phyloP scores from a whole-genome alignment of 2,113 vertebrate species.

The Pungitius pungitius region DNA sequence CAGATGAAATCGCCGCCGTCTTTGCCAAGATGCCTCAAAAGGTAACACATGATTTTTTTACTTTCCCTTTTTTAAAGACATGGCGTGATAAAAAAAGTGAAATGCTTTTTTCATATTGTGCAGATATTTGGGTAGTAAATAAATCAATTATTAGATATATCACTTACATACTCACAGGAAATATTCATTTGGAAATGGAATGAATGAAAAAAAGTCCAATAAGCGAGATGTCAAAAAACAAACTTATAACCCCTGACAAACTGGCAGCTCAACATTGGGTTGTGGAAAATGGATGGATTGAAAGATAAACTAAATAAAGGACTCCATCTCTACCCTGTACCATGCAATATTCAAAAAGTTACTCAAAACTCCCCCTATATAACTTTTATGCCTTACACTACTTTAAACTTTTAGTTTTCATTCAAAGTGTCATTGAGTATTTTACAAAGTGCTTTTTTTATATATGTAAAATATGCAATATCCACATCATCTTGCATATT shows the following conservation, averaged over 20 bases:
- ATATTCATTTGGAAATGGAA: not conserved
- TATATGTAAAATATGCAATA: too few relatives aligned
- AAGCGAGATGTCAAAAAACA: not conserved
- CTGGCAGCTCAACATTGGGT: not conserved
- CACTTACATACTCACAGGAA: not conserved
- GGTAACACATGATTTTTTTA: conserved; percentile 33
- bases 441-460: not conserved
- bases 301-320: too few relatives aligned
- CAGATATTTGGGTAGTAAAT: not conserved
- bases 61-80: not conserved
- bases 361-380: not conserved
- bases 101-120: not conserved
- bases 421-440: not conserved
- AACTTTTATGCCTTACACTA: not conserved
- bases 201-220: not conserved
- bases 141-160: not conserved
- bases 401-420: not conserved
- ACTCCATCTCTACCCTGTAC: not conserved
- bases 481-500: not conserved
- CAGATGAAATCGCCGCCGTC: conserved; percentile 62
- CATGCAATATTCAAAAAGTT: not conserved
- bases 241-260: not conserved
- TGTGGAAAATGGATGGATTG: not conserved
- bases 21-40: conserved; percentile 78
- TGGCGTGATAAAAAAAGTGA: not conserved